Evolutionary conservation across 2,113 vertebrate genomes (phyloP).

Genomic region (Poeciliopsis turrubarensis): DNA sequence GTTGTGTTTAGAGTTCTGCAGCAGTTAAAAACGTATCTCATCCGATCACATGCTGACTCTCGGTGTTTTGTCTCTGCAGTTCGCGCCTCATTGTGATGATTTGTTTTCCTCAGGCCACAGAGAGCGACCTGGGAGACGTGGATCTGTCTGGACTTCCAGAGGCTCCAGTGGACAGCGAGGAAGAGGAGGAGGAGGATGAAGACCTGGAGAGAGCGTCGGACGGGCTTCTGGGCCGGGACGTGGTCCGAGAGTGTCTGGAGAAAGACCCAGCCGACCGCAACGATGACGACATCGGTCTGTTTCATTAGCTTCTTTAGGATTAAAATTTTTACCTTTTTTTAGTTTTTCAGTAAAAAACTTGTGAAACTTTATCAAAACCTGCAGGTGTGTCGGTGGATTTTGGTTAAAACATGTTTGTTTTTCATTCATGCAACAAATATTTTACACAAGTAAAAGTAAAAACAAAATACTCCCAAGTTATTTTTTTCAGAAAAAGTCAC

Average conservation of each 20-base stretch:
- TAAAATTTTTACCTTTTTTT: no score
- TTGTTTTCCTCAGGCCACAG: conserved; percentile 85
- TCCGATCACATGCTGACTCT: no score
- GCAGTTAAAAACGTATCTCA: no score
- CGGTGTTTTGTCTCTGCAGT: neutral
- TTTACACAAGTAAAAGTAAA: no score
- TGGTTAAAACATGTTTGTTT: no score
- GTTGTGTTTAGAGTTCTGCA: no score
- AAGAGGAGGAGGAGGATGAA: conserved; percentile 97
- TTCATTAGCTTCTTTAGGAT: neutral
- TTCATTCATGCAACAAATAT: no score
- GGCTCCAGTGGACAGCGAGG: conserved; percentile 95
- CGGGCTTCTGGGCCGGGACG: conserved; percentile 87
- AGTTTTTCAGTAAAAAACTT: no score
- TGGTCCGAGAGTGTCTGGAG: conserved; percentile 96
- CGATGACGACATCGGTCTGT: conserved; percentile 93
- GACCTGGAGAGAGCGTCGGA: conserved; percentile 93
- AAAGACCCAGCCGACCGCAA: conserved; percentile 95
- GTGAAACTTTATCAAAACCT: no score
- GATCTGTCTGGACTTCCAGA: conserved; percentile 96
- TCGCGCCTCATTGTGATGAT: neutral
- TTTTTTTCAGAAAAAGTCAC: no score
- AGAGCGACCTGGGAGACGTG: conserved; percentile 95
- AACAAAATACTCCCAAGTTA: no score
- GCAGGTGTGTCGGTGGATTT: no score